Evolutionary conservation across 2,888 invertebrate species (phyloP), one percentile per base, ranked within the genome.

Genomic region (Nowickia ferox): DNA sequence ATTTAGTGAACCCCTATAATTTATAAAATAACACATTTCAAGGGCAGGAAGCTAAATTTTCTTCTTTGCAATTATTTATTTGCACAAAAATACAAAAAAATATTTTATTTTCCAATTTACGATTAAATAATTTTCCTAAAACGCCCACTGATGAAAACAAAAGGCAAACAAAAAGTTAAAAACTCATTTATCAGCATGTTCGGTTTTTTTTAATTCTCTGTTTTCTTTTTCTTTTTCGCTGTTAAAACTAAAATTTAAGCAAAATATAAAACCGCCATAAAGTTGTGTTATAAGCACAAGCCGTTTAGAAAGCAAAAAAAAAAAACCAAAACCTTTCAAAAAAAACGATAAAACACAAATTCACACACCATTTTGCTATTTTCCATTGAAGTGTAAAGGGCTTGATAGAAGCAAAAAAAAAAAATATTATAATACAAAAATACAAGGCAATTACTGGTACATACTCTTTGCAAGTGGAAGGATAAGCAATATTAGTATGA

Each of bases 311-410:
- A 53, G 9, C n/a, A 13, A 0, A 19, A 61, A 74, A 48, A 11
- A 19, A 22, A 9, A 19, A 10, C 2, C 4, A 17, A 30, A 30
- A 30, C 5, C 30, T 6, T 30, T 30, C 22, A 22, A 1, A 30
- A 30, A 65, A 75, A 53, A 48, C 51, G 19, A 22, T 55, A 40
- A 65, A 57, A 65, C 0, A 53, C 2, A 61, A 71, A 46, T 61
- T 61, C 17, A 59, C 40, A 68, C 48, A 68, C 42, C 19, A 75
- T 63, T 65, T 30, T 77, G 19, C 38, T 65, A 57, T n/a, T 79
- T 61, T 17, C 44, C 59, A 68, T 11, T 81, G 74, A 81, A 81
- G 80, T 68, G 74, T 74, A 68, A 81, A 81, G 51, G 51, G 40
- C 19, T 74, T 59, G 66, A 74, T 81, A 81, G 61, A 22, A 30